These are phyloP conservation scores for Epinotia nisella DNA, from an alignment of 2,888 invertebrate genomes.

Conservation along the genomic window DNA sequence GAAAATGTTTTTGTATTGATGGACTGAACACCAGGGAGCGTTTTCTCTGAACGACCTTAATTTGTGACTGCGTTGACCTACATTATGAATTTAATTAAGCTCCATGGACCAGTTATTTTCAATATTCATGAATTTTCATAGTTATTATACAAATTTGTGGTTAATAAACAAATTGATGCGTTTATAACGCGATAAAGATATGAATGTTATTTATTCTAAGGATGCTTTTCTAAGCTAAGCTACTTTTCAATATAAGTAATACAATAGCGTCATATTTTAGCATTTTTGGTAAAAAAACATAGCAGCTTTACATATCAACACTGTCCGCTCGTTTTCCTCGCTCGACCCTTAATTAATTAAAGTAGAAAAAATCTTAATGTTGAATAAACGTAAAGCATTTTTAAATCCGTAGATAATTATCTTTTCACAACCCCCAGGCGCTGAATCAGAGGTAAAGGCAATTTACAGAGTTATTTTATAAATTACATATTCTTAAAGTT, in stretches of 20 bases:
- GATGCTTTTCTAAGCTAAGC: too few relatives aligned
- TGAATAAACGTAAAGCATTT: background rate
- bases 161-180: background rate
- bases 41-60: background rate
- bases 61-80: background rate
- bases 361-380: background rate
- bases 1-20: too few relatives aligned
- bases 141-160: background rate
- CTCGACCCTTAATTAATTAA: background rate
- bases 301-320: too few relatives aligned
- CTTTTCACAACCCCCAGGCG: slow-evolving; percentile 17
- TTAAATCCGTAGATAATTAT: slow-evolving; percentile 6
- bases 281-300: too few relatives aligned
- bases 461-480: slow-evolving; percentile 17
- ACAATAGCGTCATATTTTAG: too few relatives aligned
- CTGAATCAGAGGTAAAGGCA: slow-evolving; percentile 19
- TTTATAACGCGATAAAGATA: too few relatives aligned
- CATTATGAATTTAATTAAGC: background rate
- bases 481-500: slow-evolving; percentile 24
- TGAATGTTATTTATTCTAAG: too few relatives aligned
- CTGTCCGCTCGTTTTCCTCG: background rate
- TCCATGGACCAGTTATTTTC: background rate
- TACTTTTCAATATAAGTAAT: too few relatives aligned
- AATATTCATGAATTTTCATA: background rate
- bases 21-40: too few relatives aligned